These are phyloP conservation scores for Apogon hyalosoma DNA, from an alignment of 2,797 vertebrate species.

Conservation along the genomic window DNA sequence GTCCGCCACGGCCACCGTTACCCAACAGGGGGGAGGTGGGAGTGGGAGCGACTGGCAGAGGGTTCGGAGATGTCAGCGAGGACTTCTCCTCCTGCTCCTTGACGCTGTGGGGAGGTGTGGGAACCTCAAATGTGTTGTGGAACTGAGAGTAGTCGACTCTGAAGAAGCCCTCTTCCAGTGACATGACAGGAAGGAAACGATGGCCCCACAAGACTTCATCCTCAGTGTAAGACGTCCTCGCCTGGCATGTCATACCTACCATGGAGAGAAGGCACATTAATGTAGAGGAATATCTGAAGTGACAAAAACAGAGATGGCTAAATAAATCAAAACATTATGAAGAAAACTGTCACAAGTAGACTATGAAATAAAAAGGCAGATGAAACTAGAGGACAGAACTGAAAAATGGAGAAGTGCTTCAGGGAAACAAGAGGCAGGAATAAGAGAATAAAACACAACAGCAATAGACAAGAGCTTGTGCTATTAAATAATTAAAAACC, in stretches of 20 bases:
- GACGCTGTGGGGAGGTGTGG: conserved; percentile 88
- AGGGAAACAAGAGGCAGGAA: conserved; percentile 28
- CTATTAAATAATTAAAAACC: conserved; percentile 69
- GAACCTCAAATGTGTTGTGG: conserved; percentile 91
- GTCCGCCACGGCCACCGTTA: conserved; percentile 64
- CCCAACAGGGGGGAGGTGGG: conserved; percentile 68
- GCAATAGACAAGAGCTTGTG: conserved; percentile 36
- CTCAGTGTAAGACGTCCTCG: conserved; percentile 91
- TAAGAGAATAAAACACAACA: conserved; percentile 22
- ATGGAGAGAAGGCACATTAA: conserved; percentile 17
- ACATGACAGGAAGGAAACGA: conserved; percentile 92
- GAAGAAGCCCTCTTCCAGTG: conserved; percentile 92
- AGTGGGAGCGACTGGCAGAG: conserved; percentile 63
- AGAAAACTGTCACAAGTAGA: background rate
- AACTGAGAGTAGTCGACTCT: conserved; percentile 92
- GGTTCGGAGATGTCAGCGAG: conserved; percentile 78
- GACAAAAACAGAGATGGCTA: conserved; percentile 5
- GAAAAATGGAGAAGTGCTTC: conserved; percentile 27
- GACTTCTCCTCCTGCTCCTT: conserved; percentile 91
- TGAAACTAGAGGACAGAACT: conserved; percentile 27
- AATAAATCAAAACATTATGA: background rate
- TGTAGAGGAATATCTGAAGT: conserved; percentile 11
- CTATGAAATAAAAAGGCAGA: conserved; percentile 29
- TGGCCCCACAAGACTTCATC: conserved; percentile 93
- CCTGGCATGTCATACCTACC: conserved; percentile 92